Percentiles rank a stretch among this genome's conserved stretches.
These are phyloP conservation scores for Synanthedon tipuliformis DNA, from an alignment of 2,888 invertebrate genomes.

Conservation along the genomic window DNA sequence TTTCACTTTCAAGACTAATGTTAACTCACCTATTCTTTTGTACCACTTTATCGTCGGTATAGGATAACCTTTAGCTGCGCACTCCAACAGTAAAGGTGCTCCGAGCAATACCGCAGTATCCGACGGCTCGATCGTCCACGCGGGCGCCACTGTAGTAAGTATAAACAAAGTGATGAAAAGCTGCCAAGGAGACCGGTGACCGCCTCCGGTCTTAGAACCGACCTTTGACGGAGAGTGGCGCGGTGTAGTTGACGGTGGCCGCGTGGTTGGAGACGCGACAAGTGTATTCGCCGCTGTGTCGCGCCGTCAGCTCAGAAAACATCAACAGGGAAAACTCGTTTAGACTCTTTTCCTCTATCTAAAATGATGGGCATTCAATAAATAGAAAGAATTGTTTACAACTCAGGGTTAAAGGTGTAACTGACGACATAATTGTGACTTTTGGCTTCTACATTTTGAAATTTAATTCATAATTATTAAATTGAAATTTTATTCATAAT, in stretches of 20 bases:
- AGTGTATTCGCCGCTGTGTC: slow-evolving; percentile 77
- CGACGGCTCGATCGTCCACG: slow-evolving; percentile 77
- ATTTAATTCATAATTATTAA: too few relatives aligned
- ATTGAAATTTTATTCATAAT: too few relatives aligned
- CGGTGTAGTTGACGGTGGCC: slow-evolving; percentile 75
- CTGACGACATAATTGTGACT: background rate
- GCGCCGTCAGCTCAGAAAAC: slow-evolving; percentile 74
- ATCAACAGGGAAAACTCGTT: slow-evolving; percentile 78
- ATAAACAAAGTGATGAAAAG: background rate
- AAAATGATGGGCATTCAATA: slow-evolving; percentile 10
- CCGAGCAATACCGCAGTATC: slow-evolving; percentile 78
- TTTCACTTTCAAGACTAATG: background rate
- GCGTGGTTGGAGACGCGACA: slow-evolving; percentile 78
- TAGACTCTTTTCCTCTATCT: slow-evolving; percentile 75
- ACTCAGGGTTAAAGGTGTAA: background rate
- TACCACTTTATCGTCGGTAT: slow-evolving; percentile 75
- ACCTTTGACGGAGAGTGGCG: slow-evolving; percentile 75
- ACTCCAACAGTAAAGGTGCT: slow-evolving; percentile 75
- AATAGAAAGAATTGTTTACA: slow-evolving; percentile 1
- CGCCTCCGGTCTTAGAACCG: background rate
- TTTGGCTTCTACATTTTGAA: background rate
- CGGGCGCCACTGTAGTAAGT: slow-evolving; percentile 73
- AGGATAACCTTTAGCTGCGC: slow-evolving; percentile 81
- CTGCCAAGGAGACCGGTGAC: background rate
- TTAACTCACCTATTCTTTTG: slow-evolving; percentile 67